Conservation (phyloP, 2,888 invertebrate species). For the Mythimna albipuncta region DNA sequence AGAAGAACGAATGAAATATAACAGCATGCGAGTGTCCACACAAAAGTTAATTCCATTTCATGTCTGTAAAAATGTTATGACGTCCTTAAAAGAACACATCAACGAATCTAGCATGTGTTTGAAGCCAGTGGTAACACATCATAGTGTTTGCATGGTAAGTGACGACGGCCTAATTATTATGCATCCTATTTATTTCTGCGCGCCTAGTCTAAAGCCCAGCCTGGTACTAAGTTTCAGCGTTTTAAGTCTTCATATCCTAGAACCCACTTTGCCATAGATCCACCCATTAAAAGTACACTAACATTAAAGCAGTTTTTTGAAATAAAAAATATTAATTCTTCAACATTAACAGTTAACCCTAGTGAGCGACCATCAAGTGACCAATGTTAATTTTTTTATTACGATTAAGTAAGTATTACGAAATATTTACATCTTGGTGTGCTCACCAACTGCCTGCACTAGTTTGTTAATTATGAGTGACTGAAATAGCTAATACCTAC, state of each 20-base stretch:
- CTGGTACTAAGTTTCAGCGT: constrained; percentile 42
- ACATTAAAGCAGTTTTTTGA: neutral
- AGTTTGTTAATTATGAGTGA: too few species aligned
- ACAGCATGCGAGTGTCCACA: constrained; percentile 81
- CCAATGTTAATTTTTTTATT: too few species aligned
- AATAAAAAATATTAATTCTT: too few species aligned
- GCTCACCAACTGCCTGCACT: too few species aligned
- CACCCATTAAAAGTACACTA: neutral
- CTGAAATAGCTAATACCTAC: too few species aligned
- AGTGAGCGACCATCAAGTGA: too few species aligned
- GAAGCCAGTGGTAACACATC: constrained; percentile 76
- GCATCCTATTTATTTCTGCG: constrained; percentile 41
- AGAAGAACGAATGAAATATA: constrained; percentile 76
- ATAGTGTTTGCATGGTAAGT: constrained; percentile 80
- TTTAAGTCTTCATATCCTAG: neutral
- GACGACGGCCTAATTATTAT: constrained; percentile 19
- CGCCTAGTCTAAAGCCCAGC: constrained; percentile 40
- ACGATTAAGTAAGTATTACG: too few species aligned
- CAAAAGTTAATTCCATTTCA: constrained; percentile 76
- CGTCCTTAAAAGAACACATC: constrained; percentile 63
- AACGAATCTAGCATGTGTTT: constrained; percentile 76
- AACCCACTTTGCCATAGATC: neutral
- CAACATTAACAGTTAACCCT: too few species aligned
- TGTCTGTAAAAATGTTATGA: constrained; percentile 69
- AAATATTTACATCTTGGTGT: too few species aligned